Base-by-base conservation (phyloP, 1,140 invertebrate species). In the Galleria mellonella region DNA sequence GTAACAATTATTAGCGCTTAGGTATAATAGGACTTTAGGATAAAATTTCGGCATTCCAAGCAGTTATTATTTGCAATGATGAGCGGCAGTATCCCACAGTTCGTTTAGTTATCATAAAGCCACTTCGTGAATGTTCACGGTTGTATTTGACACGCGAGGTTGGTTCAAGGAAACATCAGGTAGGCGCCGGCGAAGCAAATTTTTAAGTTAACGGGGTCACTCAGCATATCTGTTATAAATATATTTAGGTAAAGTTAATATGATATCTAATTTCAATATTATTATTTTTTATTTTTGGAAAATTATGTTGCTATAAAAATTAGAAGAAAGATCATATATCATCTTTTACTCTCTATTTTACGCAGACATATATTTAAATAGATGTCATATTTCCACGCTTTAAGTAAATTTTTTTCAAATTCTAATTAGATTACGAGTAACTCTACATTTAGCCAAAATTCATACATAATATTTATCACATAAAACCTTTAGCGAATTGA, bases 91-190 rank as follows among this genome's bases (percentile, higher is more conserved):
- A 42, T 35, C 37, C 35, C 39, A 51, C 47, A 39, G 47, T 56
- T 45, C 32, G 51, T 54, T 51, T 49, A 47, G 51, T 50, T 53
- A 62, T 57, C 43, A 48, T 46, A 57, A 51, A 46, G 45, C 53
- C 52, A 51, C 49, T 72, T 62, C 51, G 57, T 62, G 59, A 55
- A 64, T 63, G 56, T 68, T 68, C 67, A 62, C 61, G 54, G 59
- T 56, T 61, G 52, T 56, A 64, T 55, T 58, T 41, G 51, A 57
- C 63, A 67, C 61, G 63, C 63, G 55, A 71, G 55, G 58, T n/a
- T 64, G 63, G 58, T 47, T 54, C 46, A 47, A 37, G 43, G 51
- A 54, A 54, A 54, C 37, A 35, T 61, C 71, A 77, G 71, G 71
- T 77, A 73, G 63, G 55, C 54, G 58, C 51, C 67, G 58, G 45